Percentiles rank a stretch among this genome's conserved stretches.
These are phyloP conservation scores for Lacerta viridis DNA, from an alignment of 2,797 vertebrate species.

Conservation along the genomic window DNA sequence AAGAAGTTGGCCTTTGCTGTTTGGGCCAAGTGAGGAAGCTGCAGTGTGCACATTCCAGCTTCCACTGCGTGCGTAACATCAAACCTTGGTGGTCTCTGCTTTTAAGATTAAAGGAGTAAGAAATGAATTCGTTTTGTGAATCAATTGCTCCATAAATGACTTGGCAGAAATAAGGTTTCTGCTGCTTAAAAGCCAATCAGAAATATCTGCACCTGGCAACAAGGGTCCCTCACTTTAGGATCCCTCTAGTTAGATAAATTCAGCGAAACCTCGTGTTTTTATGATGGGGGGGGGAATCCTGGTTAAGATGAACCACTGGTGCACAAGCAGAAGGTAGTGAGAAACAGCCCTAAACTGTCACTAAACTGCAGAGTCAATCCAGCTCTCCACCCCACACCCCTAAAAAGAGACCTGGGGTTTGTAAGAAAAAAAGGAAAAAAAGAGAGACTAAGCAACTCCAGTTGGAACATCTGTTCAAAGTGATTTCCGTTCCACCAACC, in stretches of 20 bases:
- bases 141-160: constrained; percentile 36
- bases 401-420: constrained; percentile 32
- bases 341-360: constrained; percentile 45
- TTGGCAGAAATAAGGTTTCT: constrained; percentile 24
- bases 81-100: neutral
- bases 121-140: constrained; percentile 42
- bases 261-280: neutral
- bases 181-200: constrained; percentile 10
- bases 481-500: constrained; percentile 77
- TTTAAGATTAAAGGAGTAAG: constrained; percentile 33
- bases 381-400: constrained; percentile 24
- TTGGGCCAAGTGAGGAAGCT: too few relatives aligned
- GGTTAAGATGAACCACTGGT: neutral
- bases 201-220: neutral
- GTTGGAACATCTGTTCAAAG: constrained; percentile 80
- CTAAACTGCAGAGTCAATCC: constrained; percentile 75
- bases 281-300: neutral
- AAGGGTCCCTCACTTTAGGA: neutral
- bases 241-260: neutral
- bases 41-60: neutral
- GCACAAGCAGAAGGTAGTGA: constrained; percentile 43
- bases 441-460: constrained; percentile 71
- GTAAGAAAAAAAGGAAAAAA: constrained; percentile 48
- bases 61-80: fast-evolving
- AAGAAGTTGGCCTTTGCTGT: neutral